Evolutionary conservation across 2,888 invertebrate genomes (phyloP), one percentile per base, ranked within the genome.

Genomic region (Omphaloscelis lunosa): DNA sequence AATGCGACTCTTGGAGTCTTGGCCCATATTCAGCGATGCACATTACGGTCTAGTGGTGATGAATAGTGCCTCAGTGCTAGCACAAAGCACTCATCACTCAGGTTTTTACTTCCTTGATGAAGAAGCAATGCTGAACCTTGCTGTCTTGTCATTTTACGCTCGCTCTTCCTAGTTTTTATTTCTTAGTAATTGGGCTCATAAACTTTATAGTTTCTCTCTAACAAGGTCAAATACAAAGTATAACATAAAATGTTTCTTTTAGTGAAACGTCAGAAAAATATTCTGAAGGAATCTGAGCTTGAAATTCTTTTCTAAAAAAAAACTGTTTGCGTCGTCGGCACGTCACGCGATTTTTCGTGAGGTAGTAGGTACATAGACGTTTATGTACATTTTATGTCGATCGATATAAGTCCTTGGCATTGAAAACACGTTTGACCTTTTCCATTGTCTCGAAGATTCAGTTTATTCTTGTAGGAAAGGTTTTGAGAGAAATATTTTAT

Each of bases 401-500:
- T 89, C 80, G 82, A 79, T 75, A 53, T 17, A 53, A 69, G 78
- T 80, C 84, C 88, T 81, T 88, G 84, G 76, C 83, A 79, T 86
- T 86, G 84, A 84, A 85, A 79, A 73, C 86, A 53, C 48, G 79
- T 73, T 79, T 75, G 74, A 89, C 86, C 82, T 81, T 76, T 56
- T 72, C 75, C 77, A 84, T 67, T 86, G 76, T 82, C 77, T 70
- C 61, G 63, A 41, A 73, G 41, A 84, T 48, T 79, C 62, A 51
- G 66, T 72, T 67, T 68, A 67, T 72, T 61, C 65, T 65, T 51
- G 45, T 75, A 77, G 56, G 59, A 66, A 78, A 56, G n/a, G 11
- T 75, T 41, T 75, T 65, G 71, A 12, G 17, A 69, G 56, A 72
- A 75, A 62, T 58, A 45, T 59, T 66, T 73, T 73, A 62, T 51